Conservation (phyloP, 2,113 vertebrate species). For the Mus spicilegus region DNA sequence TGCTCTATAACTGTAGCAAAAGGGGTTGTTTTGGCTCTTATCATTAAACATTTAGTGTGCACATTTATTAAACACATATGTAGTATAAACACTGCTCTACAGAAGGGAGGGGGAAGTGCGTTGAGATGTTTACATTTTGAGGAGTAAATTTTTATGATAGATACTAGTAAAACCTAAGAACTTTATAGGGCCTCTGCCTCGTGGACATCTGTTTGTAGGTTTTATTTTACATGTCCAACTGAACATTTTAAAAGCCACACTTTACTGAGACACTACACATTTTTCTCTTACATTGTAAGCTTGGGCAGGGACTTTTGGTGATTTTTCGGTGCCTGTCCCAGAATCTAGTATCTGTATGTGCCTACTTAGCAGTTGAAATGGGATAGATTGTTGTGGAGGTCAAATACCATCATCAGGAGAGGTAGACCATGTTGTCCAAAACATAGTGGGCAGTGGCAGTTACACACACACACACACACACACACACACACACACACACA, state of each 20-base stretch:
- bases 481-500: neutral
- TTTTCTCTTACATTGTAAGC: conserved; percentile 51
- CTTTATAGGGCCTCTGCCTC: conserved; percentile 18
- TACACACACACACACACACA: neutral
- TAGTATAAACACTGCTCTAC: conserved; percentile 60
- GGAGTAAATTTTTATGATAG: conserved; percentile 43
- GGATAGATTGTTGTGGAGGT: neutral
- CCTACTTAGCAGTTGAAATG: neutral
- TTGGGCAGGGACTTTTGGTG: neutral
- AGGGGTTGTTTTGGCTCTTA: conserved; percentile 71
- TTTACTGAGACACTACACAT: neutral
- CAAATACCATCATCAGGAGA: neutral
- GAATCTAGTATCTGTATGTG: neutral
- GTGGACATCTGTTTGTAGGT: conserved; percentile 60
- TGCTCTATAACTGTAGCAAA: conserved; percentile 48
- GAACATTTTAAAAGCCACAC: neutral
- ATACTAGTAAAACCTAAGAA: conserved; percentile 35
- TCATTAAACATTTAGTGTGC: conserved; percentile 77
- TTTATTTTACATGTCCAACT: conserved; percentile 57
- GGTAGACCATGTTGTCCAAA: neutral
- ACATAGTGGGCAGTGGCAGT: neutral
- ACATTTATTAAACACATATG: conserved; percentile 77
- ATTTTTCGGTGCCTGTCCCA: neutral
- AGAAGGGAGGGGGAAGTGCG: conserved; percentile 61
- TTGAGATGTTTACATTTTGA: conserved; percentile 66